A percentile compares a stretch with the other conserved stretches of the same genome.
Evolutionary conservation across 1,140 invertebrate genomes (phyloP).

Genomic region (Trichogramma pretiosum): DNA sequence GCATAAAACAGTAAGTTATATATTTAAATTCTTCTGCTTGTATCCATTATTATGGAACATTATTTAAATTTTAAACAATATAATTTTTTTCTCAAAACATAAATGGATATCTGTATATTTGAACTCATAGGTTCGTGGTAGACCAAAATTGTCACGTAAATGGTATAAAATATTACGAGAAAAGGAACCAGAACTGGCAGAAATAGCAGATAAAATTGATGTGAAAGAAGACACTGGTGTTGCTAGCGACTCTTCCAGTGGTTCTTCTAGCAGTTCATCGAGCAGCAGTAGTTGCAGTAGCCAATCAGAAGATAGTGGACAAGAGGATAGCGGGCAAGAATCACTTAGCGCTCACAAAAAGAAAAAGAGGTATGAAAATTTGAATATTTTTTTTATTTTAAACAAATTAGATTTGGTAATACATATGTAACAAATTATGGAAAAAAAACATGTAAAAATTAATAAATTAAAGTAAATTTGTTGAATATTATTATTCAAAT

Average conservation of each 20-base stretch:
- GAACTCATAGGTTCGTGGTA: slow-evolving; percentile 54
- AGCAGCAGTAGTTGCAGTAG: slow-evolving; percentile 51
- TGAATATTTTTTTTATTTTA: slow-evolving; percentile 7
- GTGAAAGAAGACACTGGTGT: slow-evolving; percentile 79
- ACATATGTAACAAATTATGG: too few species aligned
- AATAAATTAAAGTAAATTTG: slow-evolving; percentile 6
- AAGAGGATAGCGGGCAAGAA: slow-evolving; percentile 75
- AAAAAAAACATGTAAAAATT: slow-evolving; percentile 2
- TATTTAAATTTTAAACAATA: background rate
- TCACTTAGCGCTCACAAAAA: slow-evolving; percentile 81
- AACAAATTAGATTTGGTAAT: background rate
- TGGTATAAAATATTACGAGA: slow-evolving; percentile 49
- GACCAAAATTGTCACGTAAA: slow-evolving; percentile 83
- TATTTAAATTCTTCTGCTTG: background rate
- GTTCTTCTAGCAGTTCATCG: slow-evolving; percentile 77
- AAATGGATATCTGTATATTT: slow-evolving; percentile 5
- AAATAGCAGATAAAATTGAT: slow-evolving; percentile 78
- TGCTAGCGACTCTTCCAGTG: slow-evolving; percentile 88
- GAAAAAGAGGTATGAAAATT: slow-evolving; percentile 53
- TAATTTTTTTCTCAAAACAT: background rate
- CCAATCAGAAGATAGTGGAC: slow-evolving; percentile 57
- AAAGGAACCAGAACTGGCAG: slow-evolving; percentile 74
- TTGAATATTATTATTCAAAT: slow-evolving; percentile 28
- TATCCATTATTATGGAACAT: too few species aligned
- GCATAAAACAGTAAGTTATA: slow-evolving; percentile 81